Percentiles rank a stretch among this genome's conserved stretches.
Conservation (phyloP, 2,888 invertebrate genomes). For the Melieria picta region DNA sequence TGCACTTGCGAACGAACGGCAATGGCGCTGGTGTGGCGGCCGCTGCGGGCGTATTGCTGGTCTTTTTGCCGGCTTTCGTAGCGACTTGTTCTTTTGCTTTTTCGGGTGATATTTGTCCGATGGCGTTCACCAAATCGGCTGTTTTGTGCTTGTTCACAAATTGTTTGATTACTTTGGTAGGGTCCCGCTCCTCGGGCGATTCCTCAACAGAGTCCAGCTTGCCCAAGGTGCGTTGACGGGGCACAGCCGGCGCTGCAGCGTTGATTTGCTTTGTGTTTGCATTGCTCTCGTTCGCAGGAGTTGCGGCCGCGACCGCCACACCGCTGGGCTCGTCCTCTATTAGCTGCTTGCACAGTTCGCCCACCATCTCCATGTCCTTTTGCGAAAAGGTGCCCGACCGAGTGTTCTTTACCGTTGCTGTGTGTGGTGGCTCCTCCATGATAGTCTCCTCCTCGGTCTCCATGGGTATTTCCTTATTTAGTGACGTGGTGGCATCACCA, state of each 20-base stretch:
- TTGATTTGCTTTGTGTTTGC: not conserved
- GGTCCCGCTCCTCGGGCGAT: slow-evolving; percentile 60
- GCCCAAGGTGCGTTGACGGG: slow-evolving; percentile 50
- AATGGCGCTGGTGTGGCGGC: slow-evolving; percentile 34
- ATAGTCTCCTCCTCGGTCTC: slow-evolving; percentile 53
- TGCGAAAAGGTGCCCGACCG: slow-evolving; percentile 48
- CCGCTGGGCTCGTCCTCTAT: slow-evolving; percentile 44
- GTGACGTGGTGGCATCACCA: slow-evolving; percentile 41
- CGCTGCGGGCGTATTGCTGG: slow-evolving; percentile 30
- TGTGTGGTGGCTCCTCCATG: slow-evolving; percentile 39
- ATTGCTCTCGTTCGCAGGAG: not conserved
- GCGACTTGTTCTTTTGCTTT: slow-evolving; percentile 30
- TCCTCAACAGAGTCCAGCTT: slow-evolving; percentile 60
- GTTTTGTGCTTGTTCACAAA: slow-evolving; percentile 66
- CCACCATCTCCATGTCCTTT: slow-evolving; percentile 58
- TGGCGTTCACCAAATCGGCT: slow-evolving; percentile 63
- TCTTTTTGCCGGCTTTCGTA: slow-evolving; percentile 30
- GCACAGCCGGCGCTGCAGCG: slow-evolving; percentile 24
- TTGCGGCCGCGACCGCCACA: slow-evolving; percentile 10
- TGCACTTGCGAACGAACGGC: slow-evolving; percentile 61
- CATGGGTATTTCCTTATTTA: slow-evolving; percentile 48
- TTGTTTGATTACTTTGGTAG: slow-evolving; percentile 65
- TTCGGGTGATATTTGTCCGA: slow-evolving; percentile 52
- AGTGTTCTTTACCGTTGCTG: slow-evolving; percentile 28
- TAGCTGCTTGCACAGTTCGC: slow-evolving; percentile 61